Conservation (phyloP, 1,140 invertebrate genomes). For the Adoxophyes honmai region DNA sequence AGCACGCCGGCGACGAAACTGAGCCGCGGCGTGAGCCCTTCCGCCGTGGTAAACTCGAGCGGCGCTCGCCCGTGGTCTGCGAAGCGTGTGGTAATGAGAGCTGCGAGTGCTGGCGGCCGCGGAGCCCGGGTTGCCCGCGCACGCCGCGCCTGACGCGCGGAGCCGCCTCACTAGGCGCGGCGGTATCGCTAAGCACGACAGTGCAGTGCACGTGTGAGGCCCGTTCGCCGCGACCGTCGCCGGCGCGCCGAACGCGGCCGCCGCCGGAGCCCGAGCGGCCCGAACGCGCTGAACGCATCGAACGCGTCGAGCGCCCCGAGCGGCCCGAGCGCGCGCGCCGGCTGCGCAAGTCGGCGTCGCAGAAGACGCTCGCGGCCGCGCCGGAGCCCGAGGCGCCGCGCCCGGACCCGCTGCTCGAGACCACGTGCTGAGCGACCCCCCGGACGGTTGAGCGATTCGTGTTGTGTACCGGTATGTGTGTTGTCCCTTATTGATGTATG, state of each 20-base stretch:
- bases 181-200: neutral
- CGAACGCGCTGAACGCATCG: constrained; percentile 42
- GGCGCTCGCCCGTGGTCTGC: constrained; percentile 42
- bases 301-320: constrained; percentile 44
- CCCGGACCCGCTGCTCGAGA: constrained; percentile 56
- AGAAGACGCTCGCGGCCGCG: constrained; percentile 34
- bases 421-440: constrained; percentile 45
- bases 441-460: constrained; percentile 7
- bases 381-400: constrained; percentile 26
- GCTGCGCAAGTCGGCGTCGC: constrained; percentile 48
- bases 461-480: constrained; percentile 30
- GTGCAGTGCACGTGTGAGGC: constrained; percentile 43
- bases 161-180: constrained; percentile 12
- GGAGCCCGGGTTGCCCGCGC: constrained; percentile 2
- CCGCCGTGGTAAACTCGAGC: constrained; percentile 41
- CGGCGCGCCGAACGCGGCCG: constrained; percentile 32
- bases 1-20: constrained; percentile 21
- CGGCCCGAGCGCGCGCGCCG: constrained; percentile 45
- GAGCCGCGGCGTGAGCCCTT: neutral
- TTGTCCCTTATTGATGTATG: constrained; percentile 46
- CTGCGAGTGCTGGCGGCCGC: constrained; percentile 27
- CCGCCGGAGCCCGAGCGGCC: constrained; percentile 36
- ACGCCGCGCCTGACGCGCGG: too few relatives aligned
- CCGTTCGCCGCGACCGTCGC: constrained; percentile 36
- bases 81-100: constrained; percentile 38